These are phyloP conservation scores for Tangara arthus DNA, from an alignment of 2,797 vertebrate species.

Conservation along the genomic window DNA sequence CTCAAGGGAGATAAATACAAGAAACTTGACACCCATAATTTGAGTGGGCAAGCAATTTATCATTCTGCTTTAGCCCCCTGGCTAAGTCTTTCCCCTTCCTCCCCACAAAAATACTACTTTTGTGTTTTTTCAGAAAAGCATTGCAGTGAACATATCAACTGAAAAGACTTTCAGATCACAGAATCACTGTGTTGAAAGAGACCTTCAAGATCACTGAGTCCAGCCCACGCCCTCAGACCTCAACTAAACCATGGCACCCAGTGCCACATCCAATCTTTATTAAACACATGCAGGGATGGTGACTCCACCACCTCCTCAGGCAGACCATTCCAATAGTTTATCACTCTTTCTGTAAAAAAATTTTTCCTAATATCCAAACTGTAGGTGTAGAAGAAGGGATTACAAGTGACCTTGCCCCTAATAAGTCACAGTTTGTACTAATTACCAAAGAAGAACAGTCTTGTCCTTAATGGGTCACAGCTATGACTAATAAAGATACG, in stretches of 20 bases:
- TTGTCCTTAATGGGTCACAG: not conserved
- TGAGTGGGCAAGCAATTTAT: conserved; percentile 17
- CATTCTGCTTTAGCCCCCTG: not conserved
- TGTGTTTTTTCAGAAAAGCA: not conserved
- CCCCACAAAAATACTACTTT: not conserved
- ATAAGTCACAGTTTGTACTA: not conserved
- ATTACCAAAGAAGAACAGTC: not conserved
- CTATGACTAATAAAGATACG: not conserved
- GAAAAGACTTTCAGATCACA: not conserved
- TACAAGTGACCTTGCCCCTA: not conserved
- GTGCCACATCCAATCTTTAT: not conserved
- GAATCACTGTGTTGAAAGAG: not conserved
- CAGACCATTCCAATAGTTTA: not conserved
- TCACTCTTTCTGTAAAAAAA: not conserved
- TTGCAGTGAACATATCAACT: not conserved
- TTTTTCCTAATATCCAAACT: not conserved
- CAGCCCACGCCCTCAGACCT: not conserved
- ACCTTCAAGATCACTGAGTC: not conserved
- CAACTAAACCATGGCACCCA: not conserved
- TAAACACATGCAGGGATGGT: not conserved
- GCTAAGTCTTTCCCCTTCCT: conserved; percentile 5
- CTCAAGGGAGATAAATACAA: not conserved
- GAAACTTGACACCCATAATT: conserved; percentile 15
- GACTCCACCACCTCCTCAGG: rapidly evolving
- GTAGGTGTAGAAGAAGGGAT: not conserved